Evolutionary conservation across 2,797 vertebrate genomes (phyloP).

Genomic region (Enteromius argenteus): DNA sequence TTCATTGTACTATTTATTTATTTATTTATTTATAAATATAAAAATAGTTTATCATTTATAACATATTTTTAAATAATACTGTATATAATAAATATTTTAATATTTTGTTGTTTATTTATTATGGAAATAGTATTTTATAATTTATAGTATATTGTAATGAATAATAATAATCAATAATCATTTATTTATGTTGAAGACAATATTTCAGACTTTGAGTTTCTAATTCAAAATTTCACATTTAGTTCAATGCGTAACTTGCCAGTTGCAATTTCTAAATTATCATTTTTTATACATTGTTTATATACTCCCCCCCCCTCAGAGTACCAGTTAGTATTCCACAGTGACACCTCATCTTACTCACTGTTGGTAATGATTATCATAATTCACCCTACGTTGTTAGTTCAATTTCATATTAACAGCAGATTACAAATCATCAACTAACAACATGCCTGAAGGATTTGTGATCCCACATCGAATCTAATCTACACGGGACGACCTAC

Average conservation of each 20-base stretch:
- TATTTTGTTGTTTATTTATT: neutral
- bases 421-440: conserved; percentile 9
- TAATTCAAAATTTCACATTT: neutral
- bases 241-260: neutral
- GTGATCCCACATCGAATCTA: conserved; percentile 11
- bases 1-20: too few relatives aligned
- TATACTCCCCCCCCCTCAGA: too few relatives aligned
- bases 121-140: neutral
- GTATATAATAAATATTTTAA: neutral
- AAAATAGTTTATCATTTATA: neutral
- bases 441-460: conserved; percentile 3
- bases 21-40: neutral
- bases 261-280: neutral
- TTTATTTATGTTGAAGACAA: neutral
- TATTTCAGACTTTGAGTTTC: neutral
- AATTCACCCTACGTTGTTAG: neutral
- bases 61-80: neutral
- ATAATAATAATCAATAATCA: neutral
- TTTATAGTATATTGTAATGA: neutral
- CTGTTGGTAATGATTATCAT: neutral
- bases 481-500: neutral
- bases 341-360: neutral
- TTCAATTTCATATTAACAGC: conserved; percentile 18
- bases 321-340: neutral
- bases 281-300: neutral